Percentiles rank a stretch among this genome's conserved stretches.
phyloP scores from a whole-genome alignment of 2,888 invertebrate species.

The Ennomos quercinarius region DNA sequence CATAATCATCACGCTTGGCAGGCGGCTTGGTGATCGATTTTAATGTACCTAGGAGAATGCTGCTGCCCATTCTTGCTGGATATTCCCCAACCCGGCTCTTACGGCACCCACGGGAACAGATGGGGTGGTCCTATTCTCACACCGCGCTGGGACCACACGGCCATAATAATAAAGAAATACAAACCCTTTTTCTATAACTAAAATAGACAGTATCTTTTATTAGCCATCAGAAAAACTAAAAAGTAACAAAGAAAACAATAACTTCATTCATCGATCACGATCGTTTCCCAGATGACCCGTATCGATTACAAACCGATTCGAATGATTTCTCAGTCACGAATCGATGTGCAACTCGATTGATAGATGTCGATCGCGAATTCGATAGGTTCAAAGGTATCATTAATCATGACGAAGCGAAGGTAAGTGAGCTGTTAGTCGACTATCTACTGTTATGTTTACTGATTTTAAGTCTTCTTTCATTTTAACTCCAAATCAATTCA shows the following conservation, averaged over 20 bases:
- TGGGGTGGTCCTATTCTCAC: too few species aligned
- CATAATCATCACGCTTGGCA: too few species aligned
- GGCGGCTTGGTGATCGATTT: too few species aligned
- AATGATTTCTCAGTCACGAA: conserved; percentile 54
- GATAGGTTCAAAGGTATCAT: conserved; percentile 34
- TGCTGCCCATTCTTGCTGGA: too few species aligned
- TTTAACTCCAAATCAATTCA: too few species aligned
- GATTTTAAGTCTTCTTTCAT: too few species aligned
- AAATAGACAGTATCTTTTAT: not conserved
- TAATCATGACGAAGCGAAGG: conserved; percentile 18
- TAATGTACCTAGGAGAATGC: too few species aligned
- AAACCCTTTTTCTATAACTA: not conserved
- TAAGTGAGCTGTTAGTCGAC: not conserved
- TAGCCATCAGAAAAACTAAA: not conserved
- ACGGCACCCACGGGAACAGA: too few species aligned
- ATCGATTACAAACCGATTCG: conserved; percentile 52
- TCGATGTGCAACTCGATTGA: conserved; percentile 34
- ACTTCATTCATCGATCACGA: conserved; percentile 23
- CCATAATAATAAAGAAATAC: not conserved
- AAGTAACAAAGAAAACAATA: conserved; percentile 13
- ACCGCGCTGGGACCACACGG: too few species aligned
- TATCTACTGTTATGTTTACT: not conserved
- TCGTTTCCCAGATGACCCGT: conserved; percentile 44
- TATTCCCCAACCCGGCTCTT: too few species aligned
- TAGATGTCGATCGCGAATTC: conserved; percentile 41